These are phyloP conservation scores for Phasianus colchicus DNA, from an alignment of 2,113 vertebrate species.

Conservation along the genomic window DNA sequence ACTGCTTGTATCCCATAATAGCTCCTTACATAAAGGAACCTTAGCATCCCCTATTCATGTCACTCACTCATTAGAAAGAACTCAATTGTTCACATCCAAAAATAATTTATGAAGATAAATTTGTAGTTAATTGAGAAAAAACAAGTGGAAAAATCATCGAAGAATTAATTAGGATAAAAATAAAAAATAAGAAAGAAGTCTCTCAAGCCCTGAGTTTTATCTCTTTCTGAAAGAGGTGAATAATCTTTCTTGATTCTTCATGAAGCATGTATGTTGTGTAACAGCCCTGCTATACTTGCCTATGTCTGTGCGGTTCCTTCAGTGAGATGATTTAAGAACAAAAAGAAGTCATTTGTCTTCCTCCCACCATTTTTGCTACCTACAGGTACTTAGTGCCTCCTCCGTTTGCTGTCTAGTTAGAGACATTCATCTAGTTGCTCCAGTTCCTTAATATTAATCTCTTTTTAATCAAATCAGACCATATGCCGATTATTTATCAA, in stretches of 20 bases:
- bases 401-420: neutral
- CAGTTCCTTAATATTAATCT: neutral
- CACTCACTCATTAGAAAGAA: neutral
- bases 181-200: neutral
- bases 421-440: neutral
- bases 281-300: neutral
- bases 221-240: neutral
- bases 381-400: neutral
- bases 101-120: neutral
- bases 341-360: neutral
- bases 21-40: neutral
- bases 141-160: neutral
- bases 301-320: neutral
- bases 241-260: neutral
- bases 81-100: neutral
- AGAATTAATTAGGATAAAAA: neutral
- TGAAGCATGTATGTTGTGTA: neutral
- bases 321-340: slow-evolving; percentile 3
- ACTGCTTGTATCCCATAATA: neutral
- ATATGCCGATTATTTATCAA: slow-evolving; percentile 32
- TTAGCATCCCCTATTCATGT: neutral
- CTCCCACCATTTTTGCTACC: neutral
- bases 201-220: neutral
- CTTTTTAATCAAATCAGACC: neutral
- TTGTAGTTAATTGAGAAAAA: neutral